phyloP scores from a whole-genome alignment of 1,140 invertebrate species.

The Drosophila baimaii region DNA sequence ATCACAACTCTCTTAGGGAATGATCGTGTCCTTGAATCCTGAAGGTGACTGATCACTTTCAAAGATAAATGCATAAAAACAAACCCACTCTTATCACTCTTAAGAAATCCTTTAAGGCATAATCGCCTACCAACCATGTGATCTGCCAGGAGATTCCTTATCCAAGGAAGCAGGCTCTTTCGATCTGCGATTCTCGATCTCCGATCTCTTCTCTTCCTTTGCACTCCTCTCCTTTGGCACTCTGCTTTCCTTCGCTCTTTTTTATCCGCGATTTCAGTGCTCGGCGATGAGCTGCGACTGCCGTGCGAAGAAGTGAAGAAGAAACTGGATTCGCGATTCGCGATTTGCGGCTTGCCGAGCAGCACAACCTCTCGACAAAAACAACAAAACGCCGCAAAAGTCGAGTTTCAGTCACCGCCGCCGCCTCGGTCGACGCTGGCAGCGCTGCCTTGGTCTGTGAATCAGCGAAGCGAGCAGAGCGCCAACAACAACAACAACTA shows the following conservation, averaged over 20 bases:
- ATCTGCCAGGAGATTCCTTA: constrained; percentile 8
- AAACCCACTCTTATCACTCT: neutral
- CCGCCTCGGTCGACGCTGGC: constrained; percentile 6
- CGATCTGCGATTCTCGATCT: neutral
- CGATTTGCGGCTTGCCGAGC: constrained; percentile 61
- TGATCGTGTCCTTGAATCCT: neutral
- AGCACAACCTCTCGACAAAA: constrained; percentile 75
- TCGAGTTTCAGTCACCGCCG: constrained; percentile 60
- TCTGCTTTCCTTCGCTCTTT: constrained; percentile 50
- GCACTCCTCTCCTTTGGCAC: constrained; percentile 15
- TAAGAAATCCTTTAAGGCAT: neutral
- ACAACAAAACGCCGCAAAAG: constrained; percentile 72
- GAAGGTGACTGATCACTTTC: neutral
- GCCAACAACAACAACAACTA: constrained; percentile 35
- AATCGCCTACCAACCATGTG: constrained; percentile 22
- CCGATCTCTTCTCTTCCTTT: constrained; percentile 1
- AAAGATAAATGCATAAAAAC: neutral
- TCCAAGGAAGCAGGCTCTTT: constrained; percentile 6
- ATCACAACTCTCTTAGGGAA: neutral
- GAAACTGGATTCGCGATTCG: constrained; percentile 73
- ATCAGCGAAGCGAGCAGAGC: constrained; percentile 71
- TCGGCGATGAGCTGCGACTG: constrained; percentile 40
- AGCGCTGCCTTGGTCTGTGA: constrained; percentile 46
- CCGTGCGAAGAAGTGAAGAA: constrained; percentile 69
- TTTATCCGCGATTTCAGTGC: constrained; percentile 36